phyloP scores from a whole-genome alignment of 2,113 vertebrate genomes.

The Procavia capensis region DNA sequence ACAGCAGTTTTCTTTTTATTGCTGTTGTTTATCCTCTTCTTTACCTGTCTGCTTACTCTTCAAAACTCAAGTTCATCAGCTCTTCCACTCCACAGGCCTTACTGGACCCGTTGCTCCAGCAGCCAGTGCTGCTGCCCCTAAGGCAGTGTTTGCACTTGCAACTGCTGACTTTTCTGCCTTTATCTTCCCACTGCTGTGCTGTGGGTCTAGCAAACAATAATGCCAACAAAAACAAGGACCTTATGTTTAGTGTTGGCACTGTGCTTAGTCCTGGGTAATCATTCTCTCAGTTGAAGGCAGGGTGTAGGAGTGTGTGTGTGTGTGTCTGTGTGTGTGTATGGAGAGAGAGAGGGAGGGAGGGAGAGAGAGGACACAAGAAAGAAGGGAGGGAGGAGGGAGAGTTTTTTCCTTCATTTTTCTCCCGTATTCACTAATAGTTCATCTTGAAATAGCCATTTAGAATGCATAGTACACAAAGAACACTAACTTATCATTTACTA shows the following conservation, averaged over 20 bases:
- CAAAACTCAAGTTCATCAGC: background rate
- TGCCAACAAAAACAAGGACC: background rate
- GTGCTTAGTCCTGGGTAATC: background rate
- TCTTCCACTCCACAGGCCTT: background rate
- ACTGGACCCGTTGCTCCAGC: background rate
- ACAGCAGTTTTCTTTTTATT: too few species aligned
- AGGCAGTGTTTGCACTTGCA: background rate
- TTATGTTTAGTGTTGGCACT: background rate
- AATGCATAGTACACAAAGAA: background rate
- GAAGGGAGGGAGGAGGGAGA: background rate
- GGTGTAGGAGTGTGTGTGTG: too few species aligned
- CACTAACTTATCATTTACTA: background rate
- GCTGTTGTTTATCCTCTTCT: too few species aligned
- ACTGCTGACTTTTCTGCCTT: background rate
- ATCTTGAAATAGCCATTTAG: background rate
- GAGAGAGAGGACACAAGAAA: background rate
- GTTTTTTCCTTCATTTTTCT: background rate
- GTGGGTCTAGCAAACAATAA: background rate
- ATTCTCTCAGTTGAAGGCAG: slow-evolving; percentile 22
- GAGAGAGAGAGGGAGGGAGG: too few species aligned
- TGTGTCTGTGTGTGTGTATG: too few species aligned
- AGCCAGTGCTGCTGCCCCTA: background rate
- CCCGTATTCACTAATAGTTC: background rate
- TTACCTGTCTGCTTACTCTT: background rate
- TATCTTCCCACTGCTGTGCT: background rate